Evolutionary conservation across 2,113 vertebrate genomes (phyloP), one percentile per base, ranked within the genome.

Genomic region (Cebus imitator): DNA sequence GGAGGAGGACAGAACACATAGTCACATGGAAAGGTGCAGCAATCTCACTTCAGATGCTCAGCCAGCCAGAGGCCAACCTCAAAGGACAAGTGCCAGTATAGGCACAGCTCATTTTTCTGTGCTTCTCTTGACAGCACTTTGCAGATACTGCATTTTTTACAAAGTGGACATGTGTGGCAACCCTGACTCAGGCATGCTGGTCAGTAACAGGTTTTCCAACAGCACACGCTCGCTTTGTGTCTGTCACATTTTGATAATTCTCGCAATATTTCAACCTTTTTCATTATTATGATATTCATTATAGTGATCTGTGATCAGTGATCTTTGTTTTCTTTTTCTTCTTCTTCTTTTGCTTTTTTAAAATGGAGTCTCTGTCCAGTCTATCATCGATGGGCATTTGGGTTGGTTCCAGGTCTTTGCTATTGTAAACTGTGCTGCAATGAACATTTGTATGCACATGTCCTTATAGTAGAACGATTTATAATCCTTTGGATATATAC

Each of bases 31-130:
- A 35, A 40, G 0, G 2, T 6, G 58, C 37, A 57, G 48, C 20
- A 11, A 40, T 50, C 5, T 2, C 78, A 48, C 21, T 35, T 27
- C 11, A 43, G 12, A 20, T 10, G 25, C 13, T 57, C 32, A 58
- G 2, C 32, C 55, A 40, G 48, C 40, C 79, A 20, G 25, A 55
- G 55, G 64, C 43, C 11, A 18, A 16, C 27, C 18, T 45, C 6
- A 35, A 13, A 27, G 76, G 32, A 10, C 5, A 1, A 1, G 52
- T 1, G 50, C 35, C 1, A 5, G 5, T 0, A 14, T 4, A 30
- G 73, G 43, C 43, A 17, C 14, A 30, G 23, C 40, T 30, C 7
- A 6, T 25, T 17, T 27, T 16, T 1, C 21, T 23, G 37, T 16
- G 73, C 73, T 45, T 17, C 40, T 14, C 66, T 8, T n/a, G 30